Base-by-base conservation (phyloP, 2,888 invertebrate genomes). In the Drosophila mayaguana region DNA sequence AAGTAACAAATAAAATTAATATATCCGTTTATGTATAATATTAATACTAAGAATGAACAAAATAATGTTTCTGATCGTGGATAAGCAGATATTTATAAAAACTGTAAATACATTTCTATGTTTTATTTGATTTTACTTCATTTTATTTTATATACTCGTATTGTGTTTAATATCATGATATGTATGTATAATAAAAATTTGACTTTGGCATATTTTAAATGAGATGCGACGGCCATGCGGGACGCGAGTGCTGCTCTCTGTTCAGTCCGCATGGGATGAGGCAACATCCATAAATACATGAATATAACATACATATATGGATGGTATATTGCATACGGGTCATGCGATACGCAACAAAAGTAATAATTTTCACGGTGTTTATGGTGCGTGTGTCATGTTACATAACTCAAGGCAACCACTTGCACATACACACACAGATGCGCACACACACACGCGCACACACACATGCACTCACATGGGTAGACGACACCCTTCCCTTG, bases 371-470 rank as follows among this genome's bases (percentile, higher is more conserved):
- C 64, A 74, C 65, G 72, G 60, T 78, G 81, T 73, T 88, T 86
- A 78, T 68, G 81, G 51, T 59, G 70, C 77, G 74, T 85, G 82
- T 88, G 83, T 90, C 89, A 76, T 80, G 81, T 90, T 90, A 89
- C 89, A 89, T 54, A 74, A 74, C 42, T 62, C 67, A 65, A 72
- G 74, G 63, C 75, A 74, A 65, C 60, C 70, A 63, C 74, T 61
- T 59, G 55, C 53, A 63, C 65, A 53, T 62, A 57, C 46, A 61
- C 43, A 36, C 53, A 22, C n/a, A 40, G 28, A 16, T 32, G 11
- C 48, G 42, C 50, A 36, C 50, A 20, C n/a, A 40, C 28, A 16
- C 40, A 50, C 32, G n/a, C 20, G 20, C 28, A 55, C 50, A 56
- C 20, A 46, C n/a, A 43, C 5, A n/a, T n/a, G n/a, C n/a, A 28